Evolutionary conservation across 2,888 invertebrate genomes (phyloP).

Genomic region (Caenorhabditis uteleia): DNA sequence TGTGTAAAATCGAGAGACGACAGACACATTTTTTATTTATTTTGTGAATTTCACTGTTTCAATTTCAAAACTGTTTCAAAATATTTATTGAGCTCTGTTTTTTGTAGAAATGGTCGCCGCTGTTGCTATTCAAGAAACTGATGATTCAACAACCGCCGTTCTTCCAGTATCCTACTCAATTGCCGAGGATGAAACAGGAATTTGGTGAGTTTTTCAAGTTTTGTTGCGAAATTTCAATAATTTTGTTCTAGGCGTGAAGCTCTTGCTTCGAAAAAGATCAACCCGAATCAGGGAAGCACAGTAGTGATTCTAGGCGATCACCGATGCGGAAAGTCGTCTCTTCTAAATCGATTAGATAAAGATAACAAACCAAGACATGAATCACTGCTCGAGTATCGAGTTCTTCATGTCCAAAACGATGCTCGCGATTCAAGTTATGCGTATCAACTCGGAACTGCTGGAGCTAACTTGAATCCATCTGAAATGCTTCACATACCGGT

Average conservation of each 20-base stretch:
- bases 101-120: neutral
- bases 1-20: too few relatives aligned
- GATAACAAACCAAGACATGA: conserved; percentile 31
- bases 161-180: conserved; percentile 27
- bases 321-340: conserved; percentile 60
- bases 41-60: too few relatives aligned
- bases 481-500: conserved; percentile 55
- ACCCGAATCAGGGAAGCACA: conserved; percentile 51
- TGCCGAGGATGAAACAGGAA: conserved; percentile 32
- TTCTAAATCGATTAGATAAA: conserved; percentile 57
- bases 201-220: conserved; percentile 15
- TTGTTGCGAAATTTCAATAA: neutral
- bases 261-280: conserved; percentile 48
- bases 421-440: conserved; percentile 62
- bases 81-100: too few relatives aligned
- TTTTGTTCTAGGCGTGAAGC: conserved; percentile 24
- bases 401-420: conserved; percentile 62
- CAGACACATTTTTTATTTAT: too few relatives aligned
- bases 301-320: conserved; percentile 63
- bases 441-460: conserved; percentile 64
- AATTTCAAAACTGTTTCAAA: too few relatives aligned
- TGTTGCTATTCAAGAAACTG: conserved; percentile 13
- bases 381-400: conserved; percentile 60
- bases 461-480: conserved; percentile 57
- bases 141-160: conserved; percentile 23